Conservation (phyloP, 35 echinoderm and acorn worm species). For the Ophioderma brevispina region DNA sequence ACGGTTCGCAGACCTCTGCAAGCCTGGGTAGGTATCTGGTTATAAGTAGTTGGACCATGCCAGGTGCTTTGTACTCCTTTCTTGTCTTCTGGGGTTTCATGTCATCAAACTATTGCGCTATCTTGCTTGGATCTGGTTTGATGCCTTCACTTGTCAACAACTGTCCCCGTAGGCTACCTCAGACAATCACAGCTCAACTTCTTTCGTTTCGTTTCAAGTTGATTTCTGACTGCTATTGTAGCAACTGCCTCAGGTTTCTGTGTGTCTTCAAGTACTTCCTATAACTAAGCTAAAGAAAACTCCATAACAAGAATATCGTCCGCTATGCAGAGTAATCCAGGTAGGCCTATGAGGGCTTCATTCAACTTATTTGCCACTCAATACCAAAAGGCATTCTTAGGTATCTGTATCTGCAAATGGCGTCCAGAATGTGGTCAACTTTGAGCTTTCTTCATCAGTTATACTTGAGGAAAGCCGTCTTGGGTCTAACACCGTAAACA, state of each 20-base stretch:
- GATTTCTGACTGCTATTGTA: constrained; percentile 30
- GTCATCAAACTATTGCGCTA: constrained; percentile 45
- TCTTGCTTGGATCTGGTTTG: constrained; percentile 42
- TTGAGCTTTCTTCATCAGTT: constrained; percentile 43
- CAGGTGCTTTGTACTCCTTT: constrained; percentile 51
- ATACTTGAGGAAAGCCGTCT: constrained; percentile 48
- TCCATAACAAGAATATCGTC: constrained; percentile 57
- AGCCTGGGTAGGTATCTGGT: constrained; percentile 65
- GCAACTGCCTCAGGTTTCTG: constrained; percentile 24
- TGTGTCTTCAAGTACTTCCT: constrained; percentile 27
- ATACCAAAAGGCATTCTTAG: constrained; percentile 63
- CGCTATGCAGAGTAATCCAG: constrained; percentile 20
- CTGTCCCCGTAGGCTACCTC: constrained; percentile 69
- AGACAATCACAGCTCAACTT: constrained; percentile 48
- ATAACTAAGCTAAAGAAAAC: constrained; percentile 2
- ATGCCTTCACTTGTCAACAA: constrained; percentile 26
- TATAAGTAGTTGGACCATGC: constrained; percentile 55
- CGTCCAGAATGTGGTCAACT: constrained; percentile 49
- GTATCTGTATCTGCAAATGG: constrained; percentile 54
- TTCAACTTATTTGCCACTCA: constrained; percentile 59
- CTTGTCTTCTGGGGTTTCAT: constrained; percentile 35
- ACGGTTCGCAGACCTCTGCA: constrained; percentile 45
- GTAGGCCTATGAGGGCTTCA: constrained; percentile 33
- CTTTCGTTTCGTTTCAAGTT: constrained; percentile 60
- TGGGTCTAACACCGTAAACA: constrained; percentile 45